Percentiles rank a stretch among this genome's conserved stretches.
Conservation (phyloP, 2,888 invertebrate genomes). For the Dyspetes luteomarginatus region DNA sequence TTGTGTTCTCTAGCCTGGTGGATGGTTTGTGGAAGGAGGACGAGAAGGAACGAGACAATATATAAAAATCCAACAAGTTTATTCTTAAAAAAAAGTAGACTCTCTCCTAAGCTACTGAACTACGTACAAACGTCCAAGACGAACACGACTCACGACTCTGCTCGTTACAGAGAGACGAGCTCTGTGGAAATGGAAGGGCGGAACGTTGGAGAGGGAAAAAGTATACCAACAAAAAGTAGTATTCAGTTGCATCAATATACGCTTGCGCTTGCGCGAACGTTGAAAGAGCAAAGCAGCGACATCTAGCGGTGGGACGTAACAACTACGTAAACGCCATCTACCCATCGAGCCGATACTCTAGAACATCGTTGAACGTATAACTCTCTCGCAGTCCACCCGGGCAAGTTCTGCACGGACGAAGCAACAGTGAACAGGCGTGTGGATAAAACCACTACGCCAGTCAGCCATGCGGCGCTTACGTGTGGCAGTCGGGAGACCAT, state of each 20-base stretch:
- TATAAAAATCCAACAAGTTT: background rate
- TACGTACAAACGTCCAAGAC: background rate
- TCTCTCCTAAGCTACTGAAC: background rate
- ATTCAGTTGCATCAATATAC: background rate
- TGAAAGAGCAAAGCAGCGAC: slow-evolving; percentile 51
- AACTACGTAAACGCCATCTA: slow-evolving; percentile 41
- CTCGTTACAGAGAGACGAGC: slow-evolving; percentile 12
- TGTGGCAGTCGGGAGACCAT: slow-evolving; percentile 16
- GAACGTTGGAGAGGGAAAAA: background rate
- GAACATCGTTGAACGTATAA: background rate
- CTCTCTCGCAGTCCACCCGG: background rate
- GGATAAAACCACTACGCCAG: slow-evolving; percentile 57
- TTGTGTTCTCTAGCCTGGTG: background rate
- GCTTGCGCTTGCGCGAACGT: background rate
- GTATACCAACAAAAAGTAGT: too few relatives aligned
- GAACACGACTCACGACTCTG: background rate
- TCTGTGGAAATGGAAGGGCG: slow-evolving; percentile 27
- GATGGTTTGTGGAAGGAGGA: slow-evolving; percentile 4
- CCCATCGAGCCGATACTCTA: slow-evolving; percentile 47
- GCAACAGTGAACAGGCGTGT: slow-evolving; percentile 3
- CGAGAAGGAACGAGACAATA: background rate
- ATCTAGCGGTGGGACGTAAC: slow-evolving; percentile 55
- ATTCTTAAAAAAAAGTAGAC: background rate
- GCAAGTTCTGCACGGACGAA: background rate
- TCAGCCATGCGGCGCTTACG: slow-evolving; percentile 36